These are phyloP conservation scores for Upupa epops DNA, from an alignment of 2,113 vertebrate species.

Conservation along the genomic window DNA sequence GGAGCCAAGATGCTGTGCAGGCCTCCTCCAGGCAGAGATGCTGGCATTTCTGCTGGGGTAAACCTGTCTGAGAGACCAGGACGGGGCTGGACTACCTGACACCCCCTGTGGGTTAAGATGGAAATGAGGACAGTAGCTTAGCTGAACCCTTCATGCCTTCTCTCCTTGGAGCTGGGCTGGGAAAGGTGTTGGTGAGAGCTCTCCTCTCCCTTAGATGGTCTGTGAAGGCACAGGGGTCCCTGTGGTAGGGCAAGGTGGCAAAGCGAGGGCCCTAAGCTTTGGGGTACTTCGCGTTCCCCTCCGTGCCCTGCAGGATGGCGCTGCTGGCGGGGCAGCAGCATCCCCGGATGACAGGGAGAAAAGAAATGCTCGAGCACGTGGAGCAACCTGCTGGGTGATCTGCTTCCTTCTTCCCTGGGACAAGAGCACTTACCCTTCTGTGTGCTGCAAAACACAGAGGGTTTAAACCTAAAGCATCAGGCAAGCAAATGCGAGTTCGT, in stretches of 20 bases:
- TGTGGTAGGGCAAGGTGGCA: background rate
- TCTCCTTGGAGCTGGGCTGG: background rate
- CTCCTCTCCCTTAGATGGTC: background rate
- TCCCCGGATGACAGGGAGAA: background rate
- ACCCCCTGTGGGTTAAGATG: background rate
- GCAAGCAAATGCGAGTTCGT: conserved; percentile 15
- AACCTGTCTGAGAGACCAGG: background rate
- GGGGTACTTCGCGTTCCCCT: background rate
- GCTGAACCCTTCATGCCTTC: background rate
- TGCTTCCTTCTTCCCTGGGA: background rate
- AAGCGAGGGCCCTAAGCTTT: conserved; percentile 28
- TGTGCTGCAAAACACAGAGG: background rate
- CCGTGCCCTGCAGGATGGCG: background rate
- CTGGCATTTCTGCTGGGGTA: background rate
- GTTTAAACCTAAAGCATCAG: background rate
- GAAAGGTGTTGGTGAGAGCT: background rate
- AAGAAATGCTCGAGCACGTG: background rate
- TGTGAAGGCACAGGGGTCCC: background rate
- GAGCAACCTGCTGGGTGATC: background rate
- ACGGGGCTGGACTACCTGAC: background rate
- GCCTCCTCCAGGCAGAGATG: background rate
- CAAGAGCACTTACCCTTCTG: background rate
- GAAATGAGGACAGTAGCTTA: background rate
- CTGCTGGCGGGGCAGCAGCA: background rate
- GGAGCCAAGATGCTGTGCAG: too few species aligned